Evolutionary conservation across 2,797 vertebrate genomes (phyloP).

Genomic region (Tamandua tetradactyla): DNA sequence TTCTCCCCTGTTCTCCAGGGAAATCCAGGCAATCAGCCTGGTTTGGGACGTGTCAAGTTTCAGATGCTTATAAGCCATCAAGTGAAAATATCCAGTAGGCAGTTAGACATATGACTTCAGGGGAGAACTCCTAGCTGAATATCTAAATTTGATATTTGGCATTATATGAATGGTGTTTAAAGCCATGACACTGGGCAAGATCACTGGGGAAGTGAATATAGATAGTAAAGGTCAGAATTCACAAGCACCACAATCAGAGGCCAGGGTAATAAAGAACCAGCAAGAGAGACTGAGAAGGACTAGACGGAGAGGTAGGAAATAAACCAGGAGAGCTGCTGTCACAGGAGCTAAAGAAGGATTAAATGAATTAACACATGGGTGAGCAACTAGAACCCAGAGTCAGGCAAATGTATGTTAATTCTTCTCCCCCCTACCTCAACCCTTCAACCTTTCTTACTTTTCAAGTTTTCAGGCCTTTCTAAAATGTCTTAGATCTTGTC

Average conservation of each 20-base stretch:
- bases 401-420: not conserved
- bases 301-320: not conserved
- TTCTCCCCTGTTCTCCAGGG: no score
- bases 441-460: not conserved
- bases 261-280: not conserved
- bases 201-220: not conserved
- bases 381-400: not conserved
- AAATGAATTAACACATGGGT: not conserved
- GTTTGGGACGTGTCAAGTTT: not conserved
- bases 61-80: not conserved
- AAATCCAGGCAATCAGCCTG: no score
- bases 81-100: not conserved
- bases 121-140: not conserved
- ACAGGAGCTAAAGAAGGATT: not conserved
- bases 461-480: not conserved
- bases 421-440: not conserved
- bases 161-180: not conserved
- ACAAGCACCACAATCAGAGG: not conserved
- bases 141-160: not conserved
- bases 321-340: not conserved
- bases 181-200: not conserved
- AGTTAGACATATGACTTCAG: not conserved
- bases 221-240: not conserved
- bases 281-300: not conserved
- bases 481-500: not conserved